Evolutionary conservation across 2,888 invertebrate genomes (phyloP), one percentile per base, ranked within the genome.

Genomic region (Diarsia mendica): DNA sequence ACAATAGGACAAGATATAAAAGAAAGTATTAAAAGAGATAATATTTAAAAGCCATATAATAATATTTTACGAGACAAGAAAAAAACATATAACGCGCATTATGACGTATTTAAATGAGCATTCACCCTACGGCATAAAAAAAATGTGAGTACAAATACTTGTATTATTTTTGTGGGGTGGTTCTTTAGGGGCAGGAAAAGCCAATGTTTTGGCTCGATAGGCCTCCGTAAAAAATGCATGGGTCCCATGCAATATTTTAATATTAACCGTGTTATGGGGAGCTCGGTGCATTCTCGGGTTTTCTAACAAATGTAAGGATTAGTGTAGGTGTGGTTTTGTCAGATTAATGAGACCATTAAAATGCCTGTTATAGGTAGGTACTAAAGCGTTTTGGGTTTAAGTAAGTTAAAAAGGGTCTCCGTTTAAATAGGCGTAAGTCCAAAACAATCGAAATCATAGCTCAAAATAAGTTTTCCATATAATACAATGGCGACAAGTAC

Each of bases 191-290:
- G 92, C 87, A 88, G 89, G 89, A 90, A 92, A 94, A 93, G 93
- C 93, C 94, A 95, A 96, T 96, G 96, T 96, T 96, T 94, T 96
- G 94, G 90, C 91, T 91, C 91, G 88, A 90, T 91, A 89, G 89
- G 87, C 85, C 87, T 88, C 87, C 89, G 91, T 92, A 94, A 96
- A 96, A 96, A 96, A 94, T 95, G 95, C 94, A 94, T 93, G 94
- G 94, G 94, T 89, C 89, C 92, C 87, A 91, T 93, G 95, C 95
- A 95, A 96, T 96, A 96, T 96, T 96, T 96, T 96, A 95, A 96
- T 96, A 96, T 96, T 95, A 95, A 95, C 95, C 93, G 93, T 94
- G 92, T 95, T 94, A 93, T 94, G 90, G 96, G 95, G 94, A 93
- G 92, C 92, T 92, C 87, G 90, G 88, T 94, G 95, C 94, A 94